These are phyloP conservation scores for Hemaris fuciformis DNA, from an alignment of 2,888 invertebrate species.

Conservation along the genomic window DNA sequence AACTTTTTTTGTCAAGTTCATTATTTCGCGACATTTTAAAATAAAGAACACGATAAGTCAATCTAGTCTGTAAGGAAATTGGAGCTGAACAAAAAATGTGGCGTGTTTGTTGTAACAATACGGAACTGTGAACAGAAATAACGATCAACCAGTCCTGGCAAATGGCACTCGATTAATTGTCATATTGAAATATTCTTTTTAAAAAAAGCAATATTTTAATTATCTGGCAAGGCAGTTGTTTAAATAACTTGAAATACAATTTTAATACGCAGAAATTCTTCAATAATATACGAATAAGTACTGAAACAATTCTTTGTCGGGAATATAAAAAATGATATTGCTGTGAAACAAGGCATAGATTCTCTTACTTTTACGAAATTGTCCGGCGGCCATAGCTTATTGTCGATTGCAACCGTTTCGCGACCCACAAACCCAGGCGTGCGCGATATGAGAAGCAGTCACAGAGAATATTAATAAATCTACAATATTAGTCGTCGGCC, in stretches of 20 bases:
- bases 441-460: conserved; percentile 45
- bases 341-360: not conserved
- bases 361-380: conserved; percentile 53
- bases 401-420: conserved; percentile 60
- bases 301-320: not conserved
- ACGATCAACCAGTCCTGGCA: not conserved
- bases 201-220: not conserved
- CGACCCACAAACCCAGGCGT: conserved; percentile 66
- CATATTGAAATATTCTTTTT: not conserved
- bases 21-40: not conserved
- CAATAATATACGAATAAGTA: not conserved
- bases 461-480: conserved; percentile 58
- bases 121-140: not conserved
- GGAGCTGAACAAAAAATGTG: not conserved
- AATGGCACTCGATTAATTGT: not conserved
- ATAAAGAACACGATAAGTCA: not conserved
- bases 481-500: conserved; percentile 20
- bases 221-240: not conserved
- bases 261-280: not conserved
- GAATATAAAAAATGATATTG: not conserved
- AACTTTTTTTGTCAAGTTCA: not conserved
- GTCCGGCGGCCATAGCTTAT: conserved; percentile 50
- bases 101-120: not conserved
- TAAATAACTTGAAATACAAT: not conserved
- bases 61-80: not conserved